Evolutionary conservation across 2,113 vertebrate species (phyloP), one percentile per base, ranked within the genome.

Genomic region (Balaenoptera acutorostrata): DNA sequence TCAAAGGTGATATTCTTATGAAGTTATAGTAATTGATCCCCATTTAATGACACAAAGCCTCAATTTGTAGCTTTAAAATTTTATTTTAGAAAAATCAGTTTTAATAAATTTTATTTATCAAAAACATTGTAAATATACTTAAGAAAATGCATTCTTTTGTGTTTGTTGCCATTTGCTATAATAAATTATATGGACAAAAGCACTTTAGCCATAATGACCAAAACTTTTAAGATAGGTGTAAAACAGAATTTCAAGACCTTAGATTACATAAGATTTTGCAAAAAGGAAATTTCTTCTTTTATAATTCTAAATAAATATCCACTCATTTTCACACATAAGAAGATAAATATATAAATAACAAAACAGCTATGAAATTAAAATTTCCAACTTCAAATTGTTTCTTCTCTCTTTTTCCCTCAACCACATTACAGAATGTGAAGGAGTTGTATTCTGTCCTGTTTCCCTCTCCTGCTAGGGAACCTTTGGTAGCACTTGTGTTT

Each of bases 121-220:
- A 74, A 90, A 90, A 36, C 3, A 86, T 69, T 77, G 14, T 23
- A 93, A 64, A 66, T 59, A 31, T 8, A 41, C 41, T 64, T 85
- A 86, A 66, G 46, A 77, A 96, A 90, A 59, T 86, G 29, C 57
- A 71, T 82, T 75, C 3, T 75, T 78, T 91, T 93, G 33, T 82
- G 23, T 31, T 69, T 18, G 64, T 55, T 87, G 15, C 17, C 93
- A 39, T 71, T 46, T 72, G 1, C 41, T 46, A 3, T 82, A 78
- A 64, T 61, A 25, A 72, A 82, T 94, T 63, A 64, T 27, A 77
- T 27, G 36, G 31, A 11, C 8, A 87, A 10, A 89, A 95, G 14
- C 36, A 63, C 44, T 92, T 75, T 66, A 94, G 17, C 2, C 20
- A 61, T 63, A 88, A 85, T 92, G 14, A 81, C 6, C n/a, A 74